phyloP scores from a whole-genome alignment of 2,888 invertebrate genomes.

The Cistogaster globosa region DNA sequence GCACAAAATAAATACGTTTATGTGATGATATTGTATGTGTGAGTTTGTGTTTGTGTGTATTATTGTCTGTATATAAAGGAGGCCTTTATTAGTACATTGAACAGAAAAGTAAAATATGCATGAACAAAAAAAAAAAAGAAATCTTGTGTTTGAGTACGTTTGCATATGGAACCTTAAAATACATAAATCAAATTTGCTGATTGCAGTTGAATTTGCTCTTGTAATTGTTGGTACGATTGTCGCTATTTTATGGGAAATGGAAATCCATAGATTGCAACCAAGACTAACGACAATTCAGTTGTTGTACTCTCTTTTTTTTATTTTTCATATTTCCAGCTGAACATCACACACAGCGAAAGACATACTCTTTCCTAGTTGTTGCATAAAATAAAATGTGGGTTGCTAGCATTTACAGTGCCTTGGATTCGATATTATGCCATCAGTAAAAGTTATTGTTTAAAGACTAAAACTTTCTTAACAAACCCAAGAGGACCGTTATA shows the following conservation, averaged over 20 bases:
- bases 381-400: neutral
- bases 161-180: slow-evolving; percentile 60
- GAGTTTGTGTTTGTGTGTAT: neutral
- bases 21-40: neutral
- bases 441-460: no score
- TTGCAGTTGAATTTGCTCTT: slow-evolving; percentile 62
- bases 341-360: neutral
- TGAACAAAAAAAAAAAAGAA: neutral
- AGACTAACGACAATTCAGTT: slow-evolving; percentile 48
- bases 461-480: no score
- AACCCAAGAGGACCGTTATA: no score
- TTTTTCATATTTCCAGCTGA: neutral
- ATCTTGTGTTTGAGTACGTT: slow-evolving; percentile 29
- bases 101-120: neutral
- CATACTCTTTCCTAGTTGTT: neutral
- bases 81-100: neutral
- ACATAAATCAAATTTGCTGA: slow-evolving; percentile 71
- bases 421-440: neutral
- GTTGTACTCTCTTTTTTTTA: neutral
- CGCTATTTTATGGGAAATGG: slow-evolving; percentile 5
- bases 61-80: neutral
- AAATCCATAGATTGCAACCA: slow-evolving; percentile 54
- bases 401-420: slow-evolving; percentile 5
- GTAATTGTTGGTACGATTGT: slow-evolving; percentile 12
- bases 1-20: slow-evolving; percentile 18